Evolutionary conservation across 1,140 invertebrate species (phyloP).

Genomic region (Habropoda laboriosa): DNA sequence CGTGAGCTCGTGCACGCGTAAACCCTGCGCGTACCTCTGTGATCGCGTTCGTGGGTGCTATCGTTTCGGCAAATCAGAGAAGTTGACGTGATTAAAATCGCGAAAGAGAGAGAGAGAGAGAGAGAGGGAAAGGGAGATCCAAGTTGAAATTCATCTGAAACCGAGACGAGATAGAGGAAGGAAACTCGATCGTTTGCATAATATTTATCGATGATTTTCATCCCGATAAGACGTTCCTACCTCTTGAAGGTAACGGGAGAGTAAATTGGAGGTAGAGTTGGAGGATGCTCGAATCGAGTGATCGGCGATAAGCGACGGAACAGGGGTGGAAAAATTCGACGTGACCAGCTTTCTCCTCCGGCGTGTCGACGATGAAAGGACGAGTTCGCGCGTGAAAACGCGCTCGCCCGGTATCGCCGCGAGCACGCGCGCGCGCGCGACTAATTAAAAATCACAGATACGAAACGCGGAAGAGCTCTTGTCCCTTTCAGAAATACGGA

Average conservation of each 20-base stretch:
- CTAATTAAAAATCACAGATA: constrained; percentile 66
- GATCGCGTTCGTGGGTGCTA: constrained; percentile 17
- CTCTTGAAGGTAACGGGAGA: neutral
- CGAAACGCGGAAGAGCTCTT: constrained; percentile 26
- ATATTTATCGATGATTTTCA: constrained; percentile 52
- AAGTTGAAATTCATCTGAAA: neutral
- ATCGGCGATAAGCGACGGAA: constrained; percentile 44
- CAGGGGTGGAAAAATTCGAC: constrained; percentile 10
- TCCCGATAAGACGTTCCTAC: constrained; percentile 41
- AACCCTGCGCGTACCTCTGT: no score
- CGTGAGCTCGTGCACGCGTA: constrained; percentile 5
- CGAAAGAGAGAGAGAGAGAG: neutral
- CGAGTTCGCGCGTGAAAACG: constrained; percentile 4
- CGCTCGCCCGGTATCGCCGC: neutral
- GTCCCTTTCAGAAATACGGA: neutral
- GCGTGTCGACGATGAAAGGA: neutral
- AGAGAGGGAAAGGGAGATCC: neutral
- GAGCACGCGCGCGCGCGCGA: constrained; percentile 42
- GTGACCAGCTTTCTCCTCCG: neutral
- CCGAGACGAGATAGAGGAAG: neutral
- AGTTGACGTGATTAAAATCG: neutral
- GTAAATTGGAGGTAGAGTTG: neutral
- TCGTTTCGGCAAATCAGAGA: constrained; percentile 14
- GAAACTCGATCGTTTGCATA: constrained; percentile 56
- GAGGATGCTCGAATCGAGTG: constrained; percentile 41